Evolutionary conservation across 35 echinoderm and acorn worm genomes (phyloP), one percentile per base, ranked within the genome.

Genomic region (Heliocidaris tuberculata): DNA sequence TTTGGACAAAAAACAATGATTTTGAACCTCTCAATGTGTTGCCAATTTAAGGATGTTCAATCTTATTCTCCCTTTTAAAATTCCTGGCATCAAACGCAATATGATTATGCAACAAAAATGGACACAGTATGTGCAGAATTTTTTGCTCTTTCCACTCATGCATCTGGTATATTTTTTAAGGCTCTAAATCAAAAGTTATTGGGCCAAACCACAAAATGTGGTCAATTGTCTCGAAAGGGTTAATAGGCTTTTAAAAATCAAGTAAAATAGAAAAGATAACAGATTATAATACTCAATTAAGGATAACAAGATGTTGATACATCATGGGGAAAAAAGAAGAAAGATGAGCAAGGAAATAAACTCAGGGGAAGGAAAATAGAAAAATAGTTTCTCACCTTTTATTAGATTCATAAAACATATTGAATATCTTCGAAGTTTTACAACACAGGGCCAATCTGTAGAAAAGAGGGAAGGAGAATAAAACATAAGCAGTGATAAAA

Each of bases 401-500:
- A 27, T 95, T 85, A 5, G 97, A 97, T 89, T 98, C 86, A 88
- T 96, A 91, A 94, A 95, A 98, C 86, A 86, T 96, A 85, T 48
- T 71, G 65, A 94, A 97, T 90, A 98, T 98, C 13, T 48, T 85
- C 2, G 96, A 94, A 42, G 96, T 96, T 61, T 98, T 98, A 91
- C 97, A 98, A 90, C 97, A 98, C 13, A 98, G 94, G 35, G 96
- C 95, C 93, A 97, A 96, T 86, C 97, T 98, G 95, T n/a, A 95
- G 50, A 90, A 86, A 49, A 4, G 61, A 95, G 31, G 88, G 21
- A 96, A 54, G 65, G 10, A 42, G 52, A 31, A 94, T 48, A 52
- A 60, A 85, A 24, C n/a, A 86, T 94, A 6, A 89, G 21, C 65
- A 17, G 21, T 17, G 24, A 16, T 21, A 56, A 10, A 56, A 15